Conservation (phyloP, 2,888 invertebrate genomes). For the Colostygia pectinataria region DNA sequence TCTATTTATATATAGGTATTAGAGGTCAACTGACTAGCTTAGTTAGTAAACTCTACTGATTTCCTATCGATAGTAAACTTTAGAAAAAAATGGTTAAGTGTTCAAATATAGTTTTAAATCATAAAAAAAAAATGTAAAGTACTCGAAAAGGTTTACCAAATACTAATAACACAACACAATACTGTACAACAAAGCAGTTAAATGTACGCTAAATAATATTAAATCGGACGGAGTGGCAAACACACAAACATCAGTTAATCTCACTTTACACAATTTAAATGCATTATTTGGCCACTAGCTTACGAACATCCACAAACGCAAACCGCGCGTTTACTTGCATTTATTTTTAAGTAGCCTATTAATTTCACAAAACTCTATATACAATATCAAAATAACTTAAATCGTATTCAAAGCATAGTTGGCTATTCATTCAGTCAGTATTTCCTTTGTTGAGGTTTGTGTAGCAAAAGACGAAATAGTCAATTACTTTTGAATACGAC, state of each 20-base stretch:
- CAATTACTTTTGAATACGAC: neutral
- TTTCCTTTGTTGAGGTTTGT: neutral
- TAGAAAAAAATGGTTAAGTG: too few relatives aligned
- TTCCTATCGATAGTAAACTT: too few relatives aligned
- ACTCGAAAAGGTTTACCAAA: neutral
- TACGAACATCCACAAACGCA: neutral
- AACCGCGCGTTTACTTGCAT: too few relatives aligned
- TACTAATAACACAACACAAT: neutral
- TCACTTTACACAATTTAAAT: conserved; percentile 65
- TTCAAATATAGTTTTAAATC: too few relatives aligned
- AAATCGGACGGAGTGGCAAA: conserved; percentile 58
- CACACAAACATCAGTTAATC: conserved; percentile 44
- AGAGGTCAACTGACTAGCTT: conserved; percentile 67
- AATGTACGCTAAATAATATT: conserved; percentile 30
- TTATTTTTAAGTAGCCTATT: conserved; percentile 3
- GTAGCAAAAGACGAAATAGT: neutral
- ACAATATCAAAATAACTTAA: neutral
- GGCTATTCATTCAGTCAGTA: too few relatives aligned
- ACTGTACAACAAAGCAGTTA: conserved; percentile 13
- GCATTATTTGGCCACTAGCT: conserved; percentile 55
- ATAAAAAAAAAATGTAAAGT: too few relatives aligned
- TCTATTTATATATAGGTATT: conserved; percentile 44
- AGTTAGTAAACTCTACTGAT: conserved; percentile 42
- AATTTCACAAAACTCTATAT: conserved; percentile 9
- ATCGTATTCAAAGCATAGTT: neutral